Base-by-base conservation (phyloP, 2,113 vertebrate genomes). In the Campylomormyrus numenius region DNA sequence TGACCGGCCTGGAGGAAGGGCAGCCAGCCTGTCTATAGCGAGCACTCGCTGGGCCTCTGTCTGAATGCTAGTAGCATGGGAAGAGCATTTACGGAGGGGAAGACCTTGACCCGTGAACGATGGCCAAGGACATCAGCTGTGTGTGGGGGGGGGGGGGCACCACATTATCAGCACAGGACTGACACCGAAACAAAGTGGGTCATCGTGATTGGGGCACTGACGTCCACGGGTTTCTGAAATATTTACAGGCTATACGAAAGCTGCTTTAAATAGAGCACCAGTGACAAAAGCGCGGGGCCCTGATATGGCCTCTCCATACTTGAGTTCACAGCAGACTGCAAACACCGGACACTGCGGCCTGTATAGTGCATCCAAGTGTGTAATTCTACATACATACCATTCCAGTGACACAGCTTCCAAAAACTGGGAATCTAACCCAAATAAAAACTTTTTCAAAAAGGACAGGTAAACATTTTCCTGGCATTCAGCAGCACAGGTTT, bases 111-210 rank as follows among this genome's bases (percentile, higher is more conserved):
- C 42, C 3, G 7, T 24, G 9, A 31, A 35, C 2, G 27, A 7
- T 11, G 39, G 31, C 39, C 19, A 52, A 62, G 50, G 87, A 19
- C 87, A 45, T 53, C 27, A 52, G 70, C 52, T 9, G 58, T 10
- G 1, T 2, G 45, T 2, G 35, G 1, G 35, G 35, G 35, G 35
- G 35, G 85, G 53, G 10, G 31, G 31, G 4, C 5, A 19, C 84
- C 87, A 46, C 42, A 15, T 21, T 58, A 62, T 39, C 86, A n/a
- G 56, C 19, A n/a, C 52, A 62, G 87, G 10, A 27, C 31, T 90
- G 89, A 90, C 83, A 70, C 66, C 52, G 74, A 88, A 90, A 91
- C 52, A 91, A 93, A 91, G 77, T 85, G 46, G 92, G 91, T 92
- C 91, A 58, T 83, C 84, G 42, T 45, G 21, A 10, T 87, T 42